Evolutionary conservation across 2,888 invertebrate genomes (phyloP).

Genomic region (Anticlea derivata): DNA sequence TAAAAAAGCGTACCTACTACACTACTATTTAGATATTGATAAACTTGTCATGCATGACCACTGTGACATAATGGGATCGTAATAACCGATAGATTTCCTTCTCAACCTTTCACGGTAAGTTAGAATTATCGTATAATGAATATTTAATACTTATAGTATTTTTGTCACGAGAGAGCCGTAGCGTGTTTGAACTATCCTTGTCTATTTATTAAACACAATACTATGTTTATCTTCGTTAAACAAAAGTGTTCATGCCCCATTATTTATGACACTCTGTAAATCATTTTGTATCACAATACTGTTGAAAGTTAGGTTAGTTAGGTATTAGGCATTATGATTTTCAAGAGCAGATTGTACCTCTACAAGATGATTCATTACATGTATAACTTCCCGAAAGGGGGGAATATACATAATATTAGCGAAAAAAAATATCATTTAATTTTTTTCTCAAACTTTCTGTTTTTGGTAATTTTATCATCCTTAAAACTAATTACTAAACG

Average conservation of each 20-base stretch:
- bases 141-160: not conserved
- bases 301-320: conserved; percentile 6
- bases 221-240: conserved; percentile 42
- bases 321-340: conserved; percentile 19
- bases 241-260: conserved; percentile 43
- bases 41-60: conserved; percentile 8
- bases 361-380: not conserved
- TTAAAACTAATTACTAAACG: no score
- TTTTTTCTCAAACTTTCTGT: no score
- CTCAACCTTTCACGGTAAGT: conserved; percentile 26
- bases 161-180: conserved; percentile 40
- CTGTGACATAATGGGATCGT: not conserved
- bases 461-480: no score
- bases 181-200: conserved; percentile 46
- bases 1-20: not conserved
- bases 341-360: conserved; percentile 25
- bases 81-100: conserved; percentile 2
- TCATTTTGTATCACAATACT: conserved; percentile 30
- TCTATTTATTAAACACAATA: conserved; percentile 43
- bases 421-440: no score
- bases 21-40: not conserved
- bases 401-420: no score
- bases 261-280: conserved; percentile 42
- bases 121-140: conserved; percentile 1
- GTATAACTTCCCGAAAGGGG: no score